A percentile compares a stretch with the other conserved stretches of the same genome.
phyloP scores from a whole-genome alignment of 2,113 vertebrate genomes.

The Pungitius pungitius region DNA sequence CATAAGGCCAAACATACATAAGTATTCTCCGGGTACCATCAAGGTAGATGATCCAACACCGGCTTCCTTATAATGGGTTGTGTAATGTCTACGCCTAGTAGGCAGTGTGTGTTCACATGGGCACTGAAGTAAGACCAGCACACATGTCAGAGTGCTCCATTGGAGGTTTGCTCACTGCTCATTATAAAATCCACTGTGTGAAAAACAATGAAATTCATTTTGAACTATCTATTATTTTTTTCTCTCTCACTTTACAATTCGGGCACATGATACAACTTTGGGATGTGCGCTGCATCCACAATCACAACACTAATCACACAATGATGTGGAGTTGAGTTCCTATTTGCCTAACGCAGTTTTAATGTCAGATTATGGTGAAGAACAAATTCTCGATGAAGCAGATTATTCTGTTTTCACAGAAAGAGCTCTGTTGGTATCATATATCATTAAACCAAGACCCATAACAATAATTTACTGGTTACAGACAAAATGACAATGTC shows the following conservation, averaged over 20 bases:
- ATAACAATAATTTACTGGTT: not conserved
- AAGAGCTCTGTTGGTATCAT: not conserved
- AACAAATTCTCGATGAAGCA: not conserved
- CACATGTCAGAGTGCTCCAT: not conserved
- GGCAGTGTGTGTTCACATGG: constrained; percentile 11
- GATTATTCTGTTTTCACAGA: not conserved
- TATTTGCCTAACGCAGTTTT: constrained; percentile 40
- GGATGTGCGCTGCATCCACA: constrained; percentile 31
- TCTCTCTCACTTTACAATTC: constrained; percentile 9
- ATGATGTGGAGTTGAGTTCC: constrained; percentile 38
- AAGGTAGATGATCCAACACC: not conserved
- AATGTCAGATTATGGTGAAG: constrained; percentile 3
- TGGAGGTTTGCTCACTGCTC: not conserved
- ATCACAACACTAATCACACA: constrained; percentile 43
- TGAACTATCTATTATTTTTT: not conserved
- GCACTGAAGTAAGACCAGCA: constrained; percentile 6
- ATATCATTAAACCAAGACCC: not conserved
- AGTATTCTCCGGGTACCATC: not conserved
- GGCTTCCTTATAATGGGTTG: not conserved
- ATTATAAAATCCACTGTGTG: not conserved
- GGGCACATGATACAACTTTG: not conserved
- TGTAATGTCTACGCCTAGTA: not conserved
- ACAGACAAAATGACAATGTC: not conserved
- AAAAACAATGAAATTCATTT: not conserved
- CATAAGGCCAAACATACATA: constrained; percentile 14